Base-by-base conservation (phyloP, 2,888 invertebrate genomes). In the Noctua comes region DNA sequence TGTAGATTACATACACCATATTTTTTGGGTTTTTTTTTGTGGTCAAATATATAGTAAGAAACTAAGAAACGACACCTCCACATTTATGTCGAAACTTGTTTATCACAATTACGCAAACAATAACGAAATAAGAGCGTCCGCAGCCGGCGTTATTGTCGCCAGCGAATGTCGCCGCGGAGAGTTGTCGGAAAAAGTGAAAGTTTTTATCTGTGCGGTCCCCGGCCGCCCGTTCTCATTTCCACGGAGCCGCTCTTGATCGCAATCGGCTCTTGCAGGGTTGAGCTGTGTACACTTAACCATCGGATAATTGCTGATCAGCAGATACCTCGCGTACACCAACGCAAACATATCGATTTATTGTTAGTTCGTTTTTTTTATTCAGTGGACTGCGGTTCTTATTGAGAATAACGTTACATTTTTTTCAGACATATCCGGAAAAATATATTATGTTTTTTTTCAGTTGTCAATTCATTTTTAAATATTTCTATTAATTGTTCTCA, bases 171-270 rank as follows among this genome's bases (percentile, higher is more conserved):
- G 91, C 95, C 94, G 93, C 91, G 82, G 94, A 94, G 95, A 93
- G 92, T 94, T 93, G 94, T 93, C 93, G 93, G 94, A 94, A 95
- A 95, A 95, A 96, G 95, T 95, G 95, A 96, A 96, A 96, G 95
- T 96, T 96, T 96, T 96, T 96, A 96, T 96, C 95, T 94, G 92
- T 85, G 89, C 90, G 90, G 93, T 95, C 95, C 96, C 95, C 89
- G 92, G 94, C 91, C 93, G 93, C 91, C 92, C 94, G 94, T 95
- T 95, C 92, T 95, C 95, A 95, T 96, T 95, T 95, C 93, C 94
- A 94, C 93, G 92, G 92, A 91, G 92, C 92, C 91, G 93, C 93
- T 93, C 93, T 93, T 94, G 96, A 96, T 95, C 94, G 92, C 94
- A 93, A 95, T 95, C 95, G 92, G 75, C 89, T 76, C 86, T 76